Percentiles rank a stretch among this genome's conserved stretches.
These are phyloP conservation scores for Eurystomus glaucurus DNA, from an alignment of 2,797 vertebrate species.

Conservation along the genomic window DNA sequence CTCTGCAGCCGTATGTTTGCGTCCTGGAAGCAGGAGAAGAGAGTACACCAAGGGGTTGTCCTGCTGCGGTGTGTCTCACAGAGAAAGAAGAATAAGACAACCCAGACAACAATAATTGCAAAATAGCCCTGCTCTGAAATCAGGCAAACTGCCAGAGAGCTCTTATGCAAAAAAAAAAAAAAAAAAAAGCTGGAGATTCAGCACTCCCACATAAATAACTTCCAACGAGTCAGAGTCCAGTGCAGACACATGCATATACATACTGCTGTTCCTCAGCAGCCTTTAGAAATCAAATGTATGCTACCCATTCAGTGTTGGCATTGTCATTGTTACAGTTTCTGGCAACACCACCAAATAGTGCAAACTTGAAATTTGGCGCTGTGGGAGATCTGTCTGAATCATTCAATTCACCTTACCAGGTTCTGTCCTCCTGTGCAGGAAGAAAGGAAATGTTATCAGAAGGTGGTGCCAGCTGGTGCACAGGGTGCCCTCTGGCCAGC, in stretches of 20 bases:
- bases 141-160: conserved; percentile 12
- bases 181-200: background rate
- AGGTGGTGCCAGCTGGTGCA: background rate
- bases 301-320: background rate
- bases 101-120: conserved; percentile 52
- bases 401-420: background rate
- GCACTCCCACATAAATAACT: conserved; percentile 11
- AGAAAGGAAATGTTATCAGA: background rate
- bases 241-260: too few relatives aligned
- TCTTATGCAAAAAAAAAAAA: conserved; percentile 15
- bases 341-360: background rate
- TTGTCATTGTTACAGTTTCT: accelerated
- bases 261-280: background rate
- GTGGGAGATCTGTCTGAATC: background rate
- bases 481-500: background rate
- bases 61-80: background rate
- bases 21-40: background rate
- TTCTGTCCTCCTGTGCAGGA: background rate
- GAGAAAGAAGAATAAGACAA: background rate
- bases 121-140: conserved; percentile 32
- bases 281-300: background rate
- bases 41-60: background rate
- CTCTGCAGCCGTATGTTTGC: background rate
- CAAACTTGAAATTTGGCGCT: background rate
- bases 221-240: conserved; percentile 32